phyloP scores from a whole-genome alignment of 2,113 vertebrate species.

The Epinephelus moara region DNA sequence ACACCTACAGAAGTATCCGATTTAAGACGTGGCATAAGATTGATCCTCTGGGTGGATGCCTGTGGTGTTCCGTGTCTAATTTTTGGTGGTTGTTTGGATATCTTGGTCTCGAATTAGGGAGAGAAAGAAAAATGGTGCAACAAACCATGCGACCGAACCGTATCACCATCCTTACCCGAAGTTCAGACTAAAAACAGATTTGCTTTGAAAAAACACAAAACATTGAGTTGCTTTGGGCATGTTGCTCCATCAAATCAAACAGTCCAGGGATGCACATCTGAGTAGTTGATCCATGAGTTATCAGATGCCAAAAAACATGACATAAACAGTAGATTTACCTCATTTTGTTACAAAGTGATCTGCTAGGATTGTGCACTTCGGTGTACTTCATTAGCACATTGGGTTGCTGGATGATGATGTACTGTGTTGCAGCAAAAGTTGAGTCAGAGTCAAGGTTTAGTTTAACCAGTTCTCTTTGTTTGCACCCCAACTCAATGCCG shows the following conservation, averaged over 20 bases:
- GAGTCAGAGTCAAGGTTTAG: not conserved
- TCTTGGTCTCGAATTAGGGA: no score
- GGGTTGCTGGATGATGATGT: not conserved
- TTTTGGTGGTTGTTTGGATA: no score
- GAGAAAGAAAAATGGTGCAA: no score
- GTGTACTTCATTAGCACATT: not conserved
- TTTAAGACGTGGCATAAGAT: no score
- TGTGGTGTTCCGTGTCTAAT: no score
- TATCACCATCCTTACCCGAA: no score
- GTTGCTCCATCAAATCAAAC: not conserved
- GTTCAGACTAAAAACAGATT: no score
- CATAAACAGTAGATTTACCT: no score
- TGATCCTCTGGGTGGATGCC: no score
- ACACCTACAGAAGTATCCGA: no score
- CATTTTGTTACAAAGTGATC: no score
- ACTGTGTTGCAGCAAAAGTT: not conserved
- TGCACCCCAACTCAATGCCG: not conserved
- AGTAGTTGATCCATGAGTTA: not conserved
- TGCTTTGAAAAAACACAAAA: not conserved
- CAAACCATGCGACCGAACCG: no score
- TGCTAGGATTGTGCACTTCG: not conserved
- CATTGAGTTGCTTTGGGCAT: not conserved
- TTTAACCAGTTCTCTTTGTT: not conserved
- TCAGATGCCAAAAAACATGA: not conserved
- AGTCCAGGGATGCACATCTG: not conserved